Evolutionary conservation across 2,113 vertebrate species (phyloP), one percentile per base, ranked within the genome.

Genomic region (Nematolebias whitei): DNA sequence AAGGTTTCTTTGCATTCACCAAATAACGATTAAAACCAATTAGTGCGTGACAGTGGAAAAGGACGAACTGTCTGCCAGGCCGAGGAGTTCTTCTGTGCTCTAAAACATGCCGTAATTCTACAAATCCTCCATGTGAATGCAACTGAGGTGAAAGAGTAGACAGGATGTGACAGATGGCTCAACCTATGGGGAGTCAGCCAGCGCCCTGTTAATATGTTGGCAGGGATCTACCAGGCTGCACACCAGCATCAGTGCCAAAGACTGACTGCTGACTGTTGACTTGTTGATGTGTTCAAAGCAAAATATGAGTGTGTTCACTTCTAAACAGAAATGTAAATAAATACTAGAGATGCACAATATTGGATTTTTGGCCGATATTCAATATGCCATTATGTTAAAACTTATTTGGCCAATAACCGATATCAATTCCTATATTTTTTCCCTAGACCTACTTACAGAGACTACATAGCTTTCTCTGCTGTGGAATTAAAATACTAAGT

Each of bases 141-240:
- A 61, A 60, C 48, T n/a, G 20, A 71, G 71, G 72, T 76, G 58
- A 68, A 40, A 76, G 64, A 29, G 52, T 23, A 62, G 78, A 80
- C 83, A 86, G 85, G 84, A 85, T 76, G 83, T 65, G 74, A 82
- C 86, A 89, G 86, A 87, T 86, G 89, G 87, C 74, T 69, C 48
- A 53, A 65, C 63, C 85, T 52, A 74, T 70, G 60, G 87, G 86
- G 85, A 72, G 80, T 40, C 82, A 18, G 61, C 41, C 76, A 69
- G 63, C 65, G 64, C 57, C 18, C 71, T 62, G 80, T 71, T 76
- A 56, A 63, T 63, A 24, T 45, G 59, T 56, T 50, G 57, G 68
- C 63, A 65, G 59, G 41, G 40, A 44, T 52, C 47, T 43, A 38
- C 29, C 20, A 18, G 68, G 5, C 59, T 45, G 12, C 48, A 52